These are phyloP conservation scores for Ellobius talpinus DNA, from an alignment of 2,113 vertebrate genomes.

Conservation along the genomic window DNA sequence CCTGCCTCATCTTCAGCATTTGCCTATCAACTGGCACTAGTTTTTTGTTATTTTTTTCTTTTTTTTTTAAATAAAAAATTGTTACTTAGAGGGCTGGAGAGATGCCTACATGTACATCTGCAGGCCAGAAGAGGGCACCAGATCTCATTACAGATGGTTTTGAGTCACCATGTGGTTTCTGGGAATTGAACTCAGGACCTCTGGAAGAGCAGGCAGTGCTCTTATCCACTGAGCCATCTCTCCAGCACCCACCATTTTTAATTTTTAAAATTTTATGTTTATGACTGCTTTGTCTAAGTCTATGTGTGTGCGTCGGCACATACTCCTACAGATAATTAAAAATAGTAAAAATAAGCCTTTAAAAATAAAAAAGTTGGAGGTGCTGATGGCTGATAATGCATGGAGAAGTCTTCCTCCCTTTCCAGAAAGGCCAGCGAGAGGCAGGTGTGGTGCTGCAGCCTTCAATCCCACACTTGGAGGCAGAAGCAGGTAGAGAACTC, in stretches of 20 bases:
- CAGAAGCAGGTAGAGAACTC: not conserved
- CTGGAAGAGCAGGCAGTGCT: too few relatives aligned
- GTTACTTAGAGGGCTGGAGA: not conserved
- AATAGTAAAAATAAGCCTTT: not conserved
- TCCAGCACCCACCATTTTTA: too few relatives aligned
- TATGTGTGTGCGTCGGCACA: not conserved
- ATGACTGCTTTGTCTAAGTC: not conserved
- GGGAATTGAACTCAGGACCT: too few relatives aligned
- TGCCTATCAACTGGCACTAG: not conserved
- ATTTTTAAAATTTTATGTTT: not conserved
- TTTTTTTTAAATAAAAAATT: not conserved
- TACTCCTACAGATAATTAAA: not conserved
- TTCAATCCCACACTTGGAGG: not conserved
- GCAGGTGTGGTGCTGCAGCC: not conserved
- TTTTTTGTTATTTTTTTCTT: not conserved
- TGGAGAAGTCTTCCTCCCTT: not conserved
- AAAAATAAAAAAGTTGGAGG: not conserved
- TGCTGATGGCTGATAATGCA: not conserved
- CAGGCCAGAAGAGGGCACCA: too few relatives aligned
- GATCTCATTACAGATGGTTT: too few relatives aligned
- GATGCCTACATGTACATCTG: too few relatives aligned
- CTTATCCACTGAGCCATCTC: too few relatives aligned
- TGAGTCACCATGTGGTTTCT: too few relatives aligned
- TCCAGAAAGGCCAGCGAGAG: not conserved
- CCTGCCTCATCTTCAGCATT: not conserved